Evolutionary conservation across 1,140 invertebrate species (phyloP).

Genomic region (Drosophila gunungcola): DNA sequence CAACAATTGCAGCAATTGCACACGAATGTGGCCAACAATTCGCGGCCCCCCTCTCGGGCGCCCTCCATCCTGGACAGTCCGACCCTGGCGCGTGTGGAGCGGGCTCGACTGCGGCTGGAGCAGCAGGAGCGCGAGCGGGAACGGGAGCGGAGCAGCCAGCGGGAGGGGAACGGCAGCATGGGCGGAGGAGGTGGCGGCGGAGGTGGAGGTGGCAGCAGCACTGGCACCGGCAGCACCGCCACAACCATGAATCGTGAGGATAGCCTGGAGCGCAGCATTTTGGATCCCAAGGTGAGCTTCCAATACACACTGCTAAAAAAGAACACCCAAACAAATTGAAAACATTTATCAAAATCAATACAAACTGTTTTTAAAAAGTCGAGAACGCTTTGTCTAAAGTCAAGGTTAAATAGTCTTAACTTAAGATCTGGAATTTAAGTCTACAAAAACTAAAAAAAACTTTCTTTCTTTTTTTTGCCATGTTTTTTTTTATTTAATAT

Average conservation of each 20-base stretch:
- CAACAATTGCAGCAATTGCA: slow-evolving; percentile 61
- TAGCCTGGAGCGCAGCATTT: slow-evolving; percentile 79
- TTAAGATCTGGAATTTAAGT: no score
- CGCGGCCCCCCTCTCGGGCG: slow-evolving; percentile 78
- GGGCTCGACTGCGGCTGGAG: slow-evolving; percentile 86
- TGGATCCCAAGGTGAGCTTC: slow-evolving; percentile 83
- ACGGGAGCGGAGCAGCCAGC: slow-evolving; percentile 61
- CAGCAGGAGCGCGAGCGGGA: slow-evolving; percentile 71
- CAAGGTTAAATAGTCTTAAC: no score
- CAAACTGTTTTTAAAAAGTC: no score
- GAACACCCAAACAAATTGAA: no score
- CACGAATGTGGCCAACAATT: slow-evolving; percentile 61
- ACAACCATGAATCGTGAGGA: slow-evolving; percentile 81
- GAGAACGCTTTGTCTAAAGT: no score
- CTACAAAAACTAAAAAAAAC: no score
- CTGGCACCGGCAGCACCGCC: slow-evolving; percentile 63
- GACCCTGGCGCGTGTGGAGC: slow-evolving; percentile 86
- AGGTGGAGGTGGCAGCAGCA: slow-evolving; percentile 57
- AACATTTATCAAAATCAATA: no score
- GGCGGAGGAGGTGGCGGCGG: slow-evolving; percentile 21
- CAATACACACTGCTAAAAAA: background rate
- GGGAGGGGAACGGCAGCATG: slow-evolving; percentile 24
- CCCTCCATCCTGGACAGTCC: slow-evolving; percentile 86
- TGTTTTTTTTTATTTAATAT: no score
- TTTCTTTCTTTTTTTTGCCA: no score